Base-by-base conservation (phyloP, 2,888 invertebrate genomes). In the Zygogramma bicolorata region DNA sequence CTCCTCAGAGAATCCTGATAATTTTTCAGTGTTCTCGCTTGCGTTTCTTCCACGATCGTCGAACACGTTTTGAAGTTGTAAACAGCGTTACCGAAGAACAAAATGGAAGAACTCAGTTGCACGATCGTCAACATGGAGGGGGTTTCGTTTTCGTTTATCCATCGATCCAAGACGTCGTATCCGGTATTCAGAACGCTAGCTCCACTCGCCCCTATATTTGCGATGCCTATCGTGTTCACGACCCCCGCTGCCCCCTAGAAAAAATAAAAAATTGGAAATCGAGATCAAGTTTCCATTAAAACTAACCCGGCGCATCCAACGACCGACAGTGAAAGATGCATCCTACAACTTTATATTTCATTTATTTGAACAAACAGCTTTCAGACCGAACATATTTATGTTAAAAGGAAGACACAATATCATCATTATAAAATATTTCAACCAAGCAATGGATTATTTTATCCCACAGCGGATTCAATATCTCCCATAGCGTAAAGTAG, bases 1-100 rank as follows among this genome's bases (percentile, higher is more conserved):
- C 90, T 90, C 38, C 90, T 83, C 0, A 91, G 85, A 1, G 88
- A 88, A 5, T 87, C 81, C 1, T 90, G 86, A 76, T 89, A 89
- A 22, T 89, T 88, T 70, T 89, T 88, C 79, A 91, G 87, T 20
- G 88, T 84, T 58, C 85, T 87, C 0, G 89, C 87, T 77, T 91
- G 91, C 0, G 89, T 87, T 66, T 91, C 90, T 67, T 90, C 89
- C 18, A 86, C 65, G n/a, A 84, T 77, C 0, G 76, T 75, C 67
- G 72, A n/a, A 5, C 77, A 80, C 0, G 75, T 68, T 66, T 66
- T 78, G 85, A 84, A 84, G 67, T 77, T 84, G 67, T 83, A 82
- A 0, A 85, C 81, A 0, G 84, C 83, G 68, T 85, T 81, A 27
- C 84, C 84, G 49, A 85, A 85, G 77, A 85, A 85, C 18, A 85